These are phyloP conservation scores for Cheirogaleus medius DNA, from an alignment of 2,113 vertebrate species.

Conservation along the genomic window DNA sequence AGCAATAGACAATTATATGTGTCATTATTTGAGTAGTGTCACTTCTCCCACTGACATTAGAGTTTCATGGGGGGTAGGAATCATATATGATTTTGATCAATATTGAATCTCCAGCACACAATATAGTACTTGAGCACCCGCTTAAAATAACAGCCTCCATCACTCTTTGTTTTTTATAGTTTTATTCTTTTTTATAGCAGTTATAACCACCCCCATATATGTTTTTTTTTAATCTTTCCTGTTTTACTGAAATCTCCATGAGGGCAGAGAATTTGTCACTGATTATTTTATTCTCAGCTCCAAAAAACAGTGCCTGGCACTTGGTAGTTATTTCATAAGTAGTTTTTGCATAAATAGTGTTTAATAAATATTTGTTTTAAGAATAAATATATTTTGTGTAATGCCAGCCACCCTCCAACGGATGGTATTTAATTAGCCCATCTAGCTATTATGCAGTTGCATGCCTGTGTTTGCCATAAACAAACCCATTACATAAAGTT, in stretches of 20 bases:
- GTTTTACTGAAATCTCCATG: background rate
- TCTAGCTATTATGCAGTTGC: background rate
- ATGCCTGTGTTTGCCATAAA: constrained; percentile 21
- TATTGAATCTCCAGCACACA: background rate
- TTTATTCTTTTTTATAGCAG: background rate
- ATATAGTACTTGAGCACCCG: background rate
- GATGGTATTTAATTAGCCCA: constrained; percentile 26
- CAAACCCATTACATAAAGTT: constrained; percentile 1
- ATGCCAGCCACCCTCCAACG: constrained; percentile 25
- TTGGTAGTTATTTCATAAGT: background rate
- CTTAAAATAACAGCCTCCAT: background rate
- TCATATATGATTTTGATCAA: background rate
- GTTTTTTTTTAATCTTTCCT: background rate
- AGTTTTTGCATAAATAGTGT: constrained; percentile 6
- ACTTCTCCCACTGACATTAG: background rate
- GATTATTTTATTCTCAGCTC: background rate
- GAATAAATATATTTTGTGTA: constrained; percentile 15
- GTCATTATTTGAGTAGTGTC: background rate
- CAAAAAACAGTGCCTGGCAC: background rate
- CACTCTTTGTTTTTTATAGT: background rate
- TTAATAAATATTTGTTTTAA: constrained; percentile 49
- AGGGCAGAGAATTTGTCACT: background rate
- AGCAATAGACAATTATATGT: background rate
- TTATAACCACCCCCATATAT: background rate
- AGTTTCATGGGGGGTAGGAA: background rate